Evolutionary conservation across 1,140 invertebrate genomes (phyloP).

Genomic region (Ganaspis sp.): DNA sequence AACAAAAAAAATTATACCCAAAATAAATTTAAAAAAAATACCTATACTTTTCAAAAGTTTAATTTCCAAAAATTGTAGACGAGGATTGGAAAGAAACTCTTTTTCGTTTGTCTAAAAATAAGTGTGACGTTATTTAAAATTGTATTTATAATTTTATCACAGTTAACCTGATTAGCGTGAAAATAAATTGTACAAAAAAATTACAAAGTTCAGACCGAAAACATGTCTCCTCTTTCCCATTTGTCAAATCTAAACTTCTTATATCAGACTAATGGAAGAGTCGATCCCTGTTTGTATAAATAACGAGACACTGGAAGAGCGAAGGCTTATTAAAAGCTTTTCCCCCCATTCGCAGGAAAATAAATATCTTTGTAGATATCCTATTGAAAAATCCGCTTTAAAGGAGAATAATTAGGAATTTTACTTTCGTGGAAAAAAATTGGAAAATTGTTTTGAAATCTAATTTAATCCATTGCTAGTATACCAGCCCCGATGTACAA

Average conservation of each 20-base stretch:
- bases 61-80: too few relatives aligned
- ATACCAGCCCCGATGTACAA: too few relatives aligned
- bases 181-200: neutral
- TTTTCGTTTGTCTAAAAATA: too few relatives aligned
- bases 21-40: too few relatives aligned
- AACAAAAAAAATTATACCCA: too few relatives aligned
- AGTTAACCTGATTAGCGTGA: neutral
- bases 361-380: constrained; percentile 2
- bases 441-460: too few relatives aligned
- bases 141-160: neutral
- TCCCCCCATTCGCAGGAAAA: neutral
- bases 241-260: constrained; percentile 20
- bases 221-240: neutral
- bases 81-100: too few relatives aligned
- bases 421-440: too few relatives aligned
- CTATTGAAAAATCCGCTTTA: constrained; percentile 14
- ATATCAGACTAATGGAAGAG: constrained; percentile 19
- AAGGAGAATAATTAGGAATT: too few relatives aligned
- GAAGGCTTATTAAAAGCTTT: neutral
- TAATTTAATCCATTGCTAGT: too few relatives aligned
- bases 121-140: too few relatives aligned
- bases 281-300: neutral
- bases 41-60: too few relatives aligned
- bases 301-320: neutral
- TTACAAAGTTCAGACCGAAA: neutral